Evolutionary conservation across 2,797 vertebrate species (phyloP).

Genomic region (Toxotes lorentzi): DNA sequence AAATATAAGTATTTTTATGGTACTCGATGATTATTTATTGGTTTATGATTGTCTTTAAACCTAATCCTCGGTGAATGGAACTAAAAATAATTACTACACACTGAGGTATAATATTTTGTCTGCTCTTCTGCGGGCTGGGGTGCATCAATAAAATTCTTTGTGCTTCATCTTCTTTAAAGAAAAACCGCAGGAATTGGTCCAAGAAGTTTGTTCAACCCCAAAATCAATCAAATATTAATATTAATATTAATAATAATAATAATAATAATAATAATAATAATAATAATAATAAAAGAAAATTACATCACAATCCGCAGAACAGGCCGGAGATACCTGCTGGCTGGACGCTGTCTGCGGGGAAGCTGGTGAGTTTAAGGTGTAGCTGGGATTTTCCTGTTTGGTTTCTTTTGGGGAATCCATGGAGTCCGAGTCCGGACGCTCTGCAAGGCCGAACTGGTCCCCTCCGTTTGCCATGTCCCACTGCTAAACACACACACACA

Average conservation of each 20-base stretch:
- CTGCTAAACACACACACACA: slow-evolving; percentile 54
- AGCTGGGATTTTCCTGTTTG: slow-evolving; percentile 85
- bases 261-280: too few species aligned
- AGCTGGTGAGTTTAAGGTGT: slow-evolving; percentile 85
- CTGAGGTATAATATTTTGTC: not conserved
- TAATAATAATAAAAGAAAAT: not conserved
- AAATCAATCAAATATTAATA: slow-evolving; percentile 5
- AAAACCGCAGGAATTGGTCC: not conserved
- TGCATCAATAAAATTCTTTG: not conserved
- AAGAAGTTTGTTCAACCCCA: not conserved
- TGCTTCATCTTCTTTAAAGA: not conserved
- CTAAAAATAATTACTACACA: not conserved
- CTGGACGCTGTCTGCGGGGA: slow-evolving; percentile 90
- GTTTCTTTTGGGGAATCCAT: slow-evolving; percentile 89
- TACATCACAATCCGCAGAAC: slow-evolving; percentile 23
- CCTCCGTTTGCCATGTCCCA: slow-evolving; percentile 92
- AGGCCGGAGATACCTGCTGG: slow-evolving; percentile 86
- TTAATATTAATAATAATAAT: too few species aligned
- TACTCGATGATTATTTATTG: not conserved
- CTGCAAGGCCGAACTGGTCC: slow-evolving; percentile 90
- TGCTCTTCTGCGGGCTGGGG: not conserved
- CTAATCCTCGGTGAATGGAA: not conserved
- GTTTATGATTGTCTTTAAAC: not conserved
- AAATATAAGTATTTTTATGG: not conserved
- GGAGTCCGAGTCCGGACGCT: slow-evolving; percentile 88